A percentile compares a stretch with the other conserved stretches of the same genome.
phyloP scores from a whole-genome alignment of 2,797 vertebrate genomes.

The Halcyon leucocephala region DNA sequence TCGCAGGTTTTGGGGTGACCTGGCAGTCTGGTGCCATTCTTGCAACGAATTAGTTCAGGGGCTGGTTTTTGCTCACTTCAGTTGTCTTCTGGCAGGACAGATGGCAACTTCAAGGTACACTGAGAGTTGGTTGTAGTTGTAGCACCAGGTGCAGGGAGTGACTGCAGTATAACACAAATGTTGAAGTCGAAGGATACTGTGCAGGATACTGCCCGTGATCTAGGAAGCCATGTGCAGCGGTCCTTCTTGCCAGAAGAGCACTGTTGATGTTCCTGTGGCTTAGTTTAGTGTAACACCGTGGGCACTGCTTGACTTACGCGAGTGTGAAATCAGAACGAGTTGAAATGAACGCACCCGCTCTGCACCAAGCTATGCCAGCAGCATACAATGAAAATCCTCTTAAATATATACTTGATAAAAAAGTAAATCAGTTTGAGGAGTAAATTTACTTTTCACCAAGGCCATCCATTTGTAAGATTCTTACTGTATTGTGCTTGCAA shows the following conservation, averaged over 20 bases:
- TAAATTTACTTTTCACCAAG: slow-evolving; percentile 68
- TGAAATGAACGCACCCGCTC: neutral
- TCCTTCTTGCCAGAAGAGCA: neutral
- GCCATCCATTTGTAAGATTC: slow-evolving; percentile 74
- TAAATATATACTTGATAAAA: slow-evolving; percentile 55
- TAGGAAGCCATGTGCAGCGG: neutral
- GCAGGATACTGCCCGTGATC: neutral
- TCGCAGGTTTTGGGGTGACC: neutral
- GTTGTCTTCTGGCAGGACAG: neutral
- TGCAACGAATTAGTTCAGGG: neutral
- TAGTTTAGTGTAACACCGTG: rapidly evolving
- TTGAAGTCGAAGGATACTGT: neutral
- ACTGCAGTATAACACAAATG: neutral
- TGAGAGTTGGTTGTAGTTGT: neutral
- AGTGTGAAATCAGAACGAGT: neutral
- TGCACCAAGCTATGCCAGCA: neutral
- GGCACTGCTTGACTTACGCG: rapidly evolving
- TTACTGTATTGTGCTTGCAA: slow-evolving; percentile 80
- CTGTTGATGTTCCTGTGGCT: neutral
- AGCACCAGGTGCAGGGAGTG: neutral
- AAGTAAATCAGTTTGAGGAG: slow-evolving; percentile 63
- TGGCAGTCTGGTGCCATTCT: neutral
- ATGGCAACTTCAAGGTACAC: neutral
- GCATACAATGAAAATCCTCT: slow-evolving; percentile 34
- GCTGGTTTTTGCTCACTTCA: neutral